Evolutionary conservation across 1,140 invertebrate genomes (phyloP).

Genomic region (Papilio machaon): DNA sequence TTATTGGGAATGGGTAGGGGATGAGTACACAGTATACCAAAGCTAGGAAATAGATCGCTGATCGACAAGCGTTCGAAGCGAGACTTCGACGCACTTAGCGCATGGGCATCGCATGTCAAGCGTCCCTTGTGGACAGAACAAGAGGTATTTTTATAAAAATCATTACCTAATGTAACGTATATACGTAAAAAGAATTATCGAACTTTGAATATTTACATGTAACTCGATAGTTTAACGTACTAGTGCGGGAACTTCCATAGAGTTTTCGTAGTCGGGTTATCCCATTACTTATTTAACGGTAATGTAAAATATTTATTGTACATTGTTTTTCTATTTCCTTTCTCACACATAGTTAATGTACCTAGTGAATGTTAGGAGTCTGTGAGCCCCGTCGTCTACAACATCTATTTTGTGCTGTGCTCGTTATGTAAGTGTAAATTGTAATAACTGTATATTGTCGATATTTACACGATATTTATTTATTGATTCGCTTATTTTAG

Average conservation of each 20-base stretch:
- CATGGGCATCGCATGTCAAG: constrained; percentile 48
- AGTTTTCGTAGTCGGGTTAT: constrained; percentile 65
- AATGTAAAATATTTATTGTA: constrained; percentile 78
- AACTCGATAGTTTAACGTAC: constrained; percentile 71
- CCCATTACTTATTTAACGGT: constrained; percentile 73
- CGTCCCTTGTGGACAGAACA: constrained; percentile 66
- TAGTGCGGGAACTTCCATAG: constrained; percentile 63
- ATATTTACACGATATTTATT: constrained; percentile 80
- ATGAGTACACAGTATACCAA: constrained; percentile 79
- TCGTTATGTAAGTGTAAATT: constrained; percentile 81
- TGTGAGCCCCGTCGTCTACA: constrained; percentile 72
- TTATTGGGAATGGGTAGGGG: constrained; percentile 62
- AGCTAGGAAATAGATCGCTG: constrained; percentile 78
- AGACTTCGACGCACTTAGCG: constrained; percentile 43
- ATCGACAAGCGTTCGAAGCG: constrained; percentile 58
- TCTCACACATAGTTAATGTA: constrained; percentile 69
- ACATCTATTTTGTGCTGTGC: constrained; percentile 79
- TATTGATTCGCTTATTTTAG: constrained; percentile 79
- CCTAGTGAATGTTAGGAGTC: constrained; percentile 73
- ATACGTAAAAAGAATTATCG: constrained; percentile 81
- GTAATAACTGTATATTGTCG: constrained; percentile 81
- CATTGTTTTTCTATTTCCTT: constrained; percentile 65
- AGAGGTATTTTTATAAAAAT: constrained; percentile 81
- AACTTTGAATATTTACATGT: constrained; percentile 77
- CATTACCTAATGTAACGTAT: constrained; percentile 79